Base-by-base conservation (phyloP, 2,888 invertebrate genomes). In the Melolontha melolontha region DNA sequence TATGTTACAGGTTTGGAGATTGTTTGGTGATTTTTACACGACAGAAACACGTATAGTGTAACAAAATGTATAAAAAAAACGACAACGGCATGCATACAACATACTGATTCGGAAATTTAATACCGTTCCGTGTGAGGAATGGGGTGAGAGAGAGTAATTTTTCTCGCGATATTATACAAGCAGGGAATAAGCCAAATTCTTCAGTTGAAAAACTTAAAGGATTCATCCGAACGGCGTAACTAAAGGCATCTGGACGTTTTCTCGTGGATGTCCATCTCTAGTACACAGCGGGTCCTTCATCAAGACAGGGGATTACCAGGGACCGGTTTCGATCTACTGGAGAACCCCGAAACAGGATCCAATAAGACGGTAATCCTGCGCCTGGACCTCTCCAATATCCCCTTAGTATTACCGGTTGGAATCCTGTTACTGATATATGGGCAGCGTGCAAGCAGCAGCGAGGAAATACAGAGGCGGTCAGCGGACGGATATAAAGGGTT, bases 291-390 rank as follows among this genome's bases (percentile, higher is more conserved):
- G 41, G 67, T 72, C 76, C 77, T 75, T 76, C 76, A 80, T 80
- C 80, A 80, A 80, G 79, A 78, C 59, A 77, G 72, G 75, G 79
- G 80, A 80, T 80, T 80, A 80, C 75, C 72, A 71, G 71, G 78
- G 77, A 75, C 76, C 72, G 74, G 77, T 78, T 79, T 79, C 75
- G 76, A 77, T 77, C 76, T 75, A 77, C 40, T 40, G 16, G 29
- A 40, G n/a, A 76, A 78, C 78, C 79, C 79, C 79, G 75, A 76
- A 34, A 64, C 75, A 79, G 75, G 77, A 78, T 80, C 81, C 81
- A 81, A 81, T 81, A 81, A 81, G 81, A 81, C 81, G 80, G 78
- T 81, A 81, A 81, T 81, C 81, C 81, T 78, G 72, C 34, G 51
- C 39, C 73, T 77, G 78, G 80, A 78, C 79, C 76, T 76, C 75